Evolutionary conservation across 2,888 invertebrate genomes (phyloP).

Genomic region (Epirrita christyi): DNA sequence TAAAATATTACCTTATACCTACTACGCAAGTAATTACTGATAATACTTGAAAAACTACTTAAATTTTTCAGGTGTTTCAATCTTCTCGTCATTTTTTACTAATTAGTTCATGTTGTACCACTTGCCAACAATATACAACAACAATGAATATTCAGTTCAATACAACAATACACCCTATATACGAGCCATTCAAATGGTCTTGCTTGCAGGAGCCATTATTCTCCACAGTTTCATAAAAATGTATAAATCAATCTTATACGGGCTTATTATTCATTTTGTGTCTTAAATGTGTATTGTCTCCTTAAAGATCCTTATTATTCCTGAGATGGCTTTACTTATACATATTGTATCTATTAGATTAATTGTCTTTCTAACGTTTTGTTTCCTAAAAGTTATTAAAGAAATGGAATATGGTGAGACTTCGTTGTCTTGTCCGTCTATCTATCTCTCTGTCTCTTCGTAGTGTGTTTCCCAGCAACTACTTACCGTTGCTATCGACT

Average conservation of each 20-base stretch:
- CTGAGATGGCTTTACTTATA: conserved; percentile 41
- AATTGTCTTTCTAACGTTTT: background rate
- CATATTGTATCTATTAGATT: conserved; percentile 32
- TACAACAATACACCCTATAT: conserved; percentile 50
- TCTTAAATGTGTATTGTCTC: conserved; percentile 54
- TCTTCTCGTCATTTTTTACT: too few relatives aligned
- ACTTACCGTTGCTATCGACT: too few relatives aligned
- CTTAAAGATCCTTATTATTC: too few relatives aligned
- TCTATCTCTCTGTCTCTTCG: too few relatives aligned
- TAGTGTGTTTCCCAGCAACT: background rate
- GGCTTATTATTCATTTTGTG: conserved; percentile 62
- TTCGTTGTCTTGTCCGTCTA: too few relatives aligned
- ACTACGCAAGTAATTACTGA: too few relatives aligned
- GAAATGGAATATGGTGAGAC: too few relatives aligned
- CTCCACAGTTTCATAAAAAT: conserved; percentile 51
- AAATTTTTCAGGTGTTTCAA: too few relatives aligned
- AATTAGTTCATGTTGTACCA: conserved; percentile 6
- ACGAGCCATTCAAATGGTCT: conserved; percentile 52
- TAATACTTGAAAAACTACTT: too few relatives aligned
- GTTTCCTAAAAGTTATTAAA: background rate
- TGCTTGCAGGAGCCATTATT: conserved; percentile 48
- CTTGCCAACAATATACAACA: conserved; percentile 25
- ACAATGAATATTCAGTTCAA: conserved; percentile 25
- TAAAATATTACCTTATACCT: too few relatives aligned
- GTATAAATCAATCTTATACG: conserved; percentile 56